Evolutionary conservation across 2,797 vertebrate species (phyloP).

Genomic region (Tapera naevia): DNA sequence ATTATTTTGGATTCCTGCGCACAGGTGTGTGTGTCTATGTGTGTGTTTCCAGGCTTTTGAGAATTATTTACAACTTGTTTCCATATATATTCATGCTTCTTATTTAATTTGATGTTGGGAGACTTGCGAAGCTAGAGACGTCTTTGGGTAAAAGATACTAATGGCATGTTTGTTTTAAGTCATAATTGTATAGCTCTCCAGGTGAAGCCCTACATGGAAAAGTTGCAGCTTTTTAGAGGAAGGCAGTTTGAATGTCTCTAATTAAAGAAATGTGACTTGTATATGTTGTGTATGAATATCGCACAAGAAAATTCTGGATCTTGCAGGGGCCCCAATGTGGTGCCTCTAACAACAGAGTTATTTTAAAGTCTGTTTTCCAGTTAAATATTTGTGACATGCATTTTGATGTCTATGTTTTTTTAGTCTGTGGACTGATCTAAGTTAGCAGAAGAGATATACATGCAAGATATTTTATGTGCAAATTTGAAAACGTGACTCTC

Average conservation of each 20-base stretch:
- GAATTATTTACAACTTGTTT: background rate
- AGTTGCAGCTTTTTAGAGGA: background rate
- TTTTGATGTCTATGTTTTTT: background rate
- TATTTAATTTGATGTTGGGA: background rate
- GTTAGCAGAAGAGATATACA: background rate
- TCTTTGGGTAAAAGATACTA: background rate
- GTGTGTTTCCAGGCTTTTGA: background rate
- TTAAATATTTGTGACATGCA: background rate
- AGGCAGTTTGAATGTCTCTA: background rate
- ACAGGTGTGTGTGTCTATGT: fast-evolving
- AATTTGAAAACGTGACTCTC: background rate
- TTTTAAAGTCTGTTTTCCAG: background rate
- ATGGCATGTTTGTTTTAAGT: background rate
- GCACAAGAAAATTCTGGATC: background rate
- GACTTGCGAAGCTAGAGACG: background rate
- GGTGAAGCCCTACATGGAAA: background rate
- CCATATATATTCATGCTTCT: background rate
- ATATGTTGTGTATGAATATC: background rate
- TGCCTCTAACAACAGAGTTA: background rate
- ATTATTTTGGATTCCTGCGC: background rate
- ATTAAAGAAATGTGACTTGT: background rate
- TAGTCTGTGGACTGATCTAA: background rate
- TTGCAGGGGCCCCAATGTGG: background rate
- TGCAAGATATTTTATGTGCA: background rate
- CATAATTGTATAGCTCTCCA: background rate